Conservation (phyloP, 2,888 invertebrate species). For the Ommatoiulus sabulosus region DNA sequence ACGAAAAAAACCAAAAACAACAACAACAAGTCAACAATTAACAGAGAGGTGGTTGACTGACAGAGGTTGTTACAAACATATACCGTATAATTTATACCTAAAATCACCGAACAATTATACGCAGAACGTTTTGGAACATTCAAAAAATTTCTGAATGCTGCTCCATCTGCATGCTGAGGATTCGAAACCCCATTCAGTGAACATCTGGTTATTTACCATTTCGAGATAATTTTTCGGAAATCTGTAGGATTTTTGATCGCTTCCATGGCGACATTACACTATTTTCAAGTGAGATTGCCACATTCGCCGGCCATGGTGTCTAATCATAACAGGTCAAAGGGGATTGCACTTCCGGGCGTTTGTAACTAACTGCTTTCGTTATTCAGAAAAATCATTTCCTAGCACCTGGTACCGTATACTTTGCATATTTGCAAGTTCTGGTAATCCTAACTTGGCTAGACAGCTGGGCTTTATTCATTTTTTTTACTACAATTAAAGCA, state of each 20-base stretch:
- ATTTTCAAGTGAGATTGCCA: neutral
- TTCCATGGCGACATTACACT: neutral
- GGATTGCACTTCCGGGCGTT: neutral
- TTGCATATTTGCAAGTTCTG: neutral
- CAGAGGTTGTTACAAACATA: no score
- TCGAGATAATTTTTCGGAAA: neutral
- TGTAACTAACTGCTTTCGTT: neutral
- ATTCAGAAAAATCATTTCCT: neutral
- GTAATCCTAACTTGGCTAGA: neutral
- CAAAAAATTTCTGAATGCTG: neutral
- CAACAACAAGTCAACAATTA: no score
- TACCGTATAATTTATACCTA: no score
- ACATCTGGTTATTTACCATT: neutral
- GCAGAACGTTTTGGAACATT: neutral
- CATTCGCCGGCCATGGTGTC: neutral
- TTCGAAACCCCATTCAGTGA: neutral
- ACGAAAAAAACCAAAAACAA: no score
- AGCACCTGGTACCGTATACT: neutral
- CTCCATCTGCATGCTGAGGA: neutral
- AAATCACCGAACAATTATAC: neutral
- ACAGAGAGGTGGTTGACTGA: no score
- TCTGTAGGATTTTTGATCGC: neutral
- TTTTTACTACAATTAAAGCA: neutral
- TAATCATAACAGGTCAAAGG: conserved; percentile 9
- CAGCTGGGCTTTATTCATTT: neutral